phyloP scores from a whole-genome alignment of 1,140 invertebrate genomes.

The Ephestia elutella region DNA sequence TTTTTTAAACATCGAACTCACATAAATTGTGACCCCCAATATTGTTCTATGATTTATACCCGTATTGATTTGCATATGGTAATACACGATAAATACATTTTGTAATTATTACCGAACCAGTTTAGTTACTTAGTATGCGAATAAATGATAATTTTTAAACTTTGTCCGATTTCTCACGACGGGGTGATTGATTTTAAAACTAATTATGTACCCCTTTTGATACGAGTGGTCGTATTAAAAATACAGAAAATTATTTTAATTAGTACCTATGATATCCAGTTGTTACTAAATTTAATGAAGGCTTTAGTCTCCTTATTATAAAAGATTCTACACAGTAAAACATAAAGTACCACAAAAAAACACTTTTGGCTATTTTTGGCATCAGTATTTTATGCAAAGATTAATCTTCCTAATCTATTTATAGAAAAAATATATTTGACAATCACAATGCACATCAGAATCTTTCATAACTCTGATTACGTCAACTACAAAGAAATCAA shows the following conservation, averaged over 20 bases:
- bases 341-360: too few relatives aligned
- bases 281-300: too few relatives aligned
- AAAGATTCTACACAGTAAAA: too few relatives aligned
- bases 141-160: conserved; percentile 65
- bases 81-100: conserved; percentile 58
- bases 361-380: too few relatives aligned
- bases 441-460: not conserved
- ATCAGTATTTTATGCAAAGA: not conserved
- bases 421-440: not conserved
- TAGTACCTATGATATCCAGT: too few relatives aligned
- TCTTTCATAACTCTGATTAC: conserved; percentile 23
- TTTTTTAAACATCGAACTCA: conserved; percentile 25
- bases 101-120: conserved; percentile 52
- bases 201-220: conserved; percentile 8
- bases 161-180: conserved; percentile 61
- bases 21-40: conserved; percentile 42
- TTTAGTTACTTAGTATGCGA: conserved; percentile 59
- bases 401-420: not conserved
- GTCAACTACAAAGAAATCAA: conserved; percentile 18
- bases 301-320: too few relatives aligned
- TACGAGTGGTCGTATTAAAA: not conserved
- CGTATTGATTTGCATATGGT: conserved; percentile 54
- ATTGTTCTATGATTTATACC: conserved; percentile 70
- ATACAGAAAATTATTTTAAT: not conserved
- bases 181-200: conserved; percentile 41